Conservation (phyloP, 2,888 invertebrate genomes). For the Diaperis boleti region DNA sequence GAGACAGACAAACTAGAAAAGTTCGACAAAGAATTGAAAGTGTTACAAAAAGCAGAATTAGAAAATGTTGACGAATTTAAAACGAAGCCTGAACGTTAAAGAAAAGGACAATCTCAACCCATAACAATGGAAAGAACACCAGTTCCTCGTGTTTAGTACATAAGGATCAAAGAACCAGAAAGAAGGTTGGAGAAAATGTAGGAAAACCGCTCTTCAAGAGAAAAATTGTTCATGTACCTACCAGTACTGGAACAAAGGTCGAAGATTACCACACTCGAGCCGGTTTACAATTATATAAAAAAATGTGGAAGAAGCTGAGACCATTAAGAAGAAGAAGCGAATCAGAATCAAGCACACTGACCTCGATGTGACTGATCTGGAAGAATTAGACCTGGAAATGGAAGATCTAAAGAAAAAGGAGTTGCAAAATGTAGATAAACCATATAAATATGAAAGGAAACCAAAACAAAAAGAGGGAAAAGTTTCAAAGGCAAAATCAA, state of each 20-base stretch:
- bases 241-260: slow-evolving; percentile 58
- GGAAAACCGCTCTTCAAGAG: slow-evolving; percentile 80
- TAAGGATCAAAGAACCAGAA: slow-evolving; percentile 70
- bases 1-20: slow-evolving; percentile 63
- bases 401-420: slow-evolving; percentile 63
- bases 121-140: slow-evolving; percentile 26
- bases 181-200: slow-evolving; percentile 68
- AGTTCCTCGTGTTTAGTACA: slow-evolving; percentile 35
- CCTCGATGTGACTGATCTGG: slow-evolving; percentile 62
- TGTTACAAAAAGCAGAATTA: slow-evolving; percentile 58
- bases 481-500: slow-evolving; percentile 63
- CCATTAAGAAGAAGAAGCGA: slow-evolving; percentile 57
- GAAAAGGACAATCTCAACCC: slow-evolving; percentile 52
- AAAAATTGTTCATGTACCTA: slow-evolving; percentile 70
- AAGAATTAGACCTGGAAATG: slow-evolving; percentile 65
- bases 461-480: slow-evolving; percentile 65
- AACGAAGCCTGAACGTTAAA: slow-evolving; percentile 48
- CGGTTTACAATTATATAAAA: slow-evolving; percentile 63
- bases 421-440: slow-evolving; percentile 63
- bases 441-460: slow-evolving; percentile 60
- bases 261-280: slow-evolving; percentile 58
- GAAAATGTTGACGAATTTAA: slow-evolving; percentile 59
- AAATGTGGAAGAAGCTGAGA: slow-evolving; percentile 66
- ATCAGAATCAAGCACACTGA: slow-evolving; percentile 64
- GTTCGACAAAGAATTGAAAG: slow-evolving; percentile 63